A percentile compares a stretch with the other conserved stretches of the same genome.
Conservation (phyloP, 2,113 vertebrate genomes). For the Leuciscus idus region DNA sequence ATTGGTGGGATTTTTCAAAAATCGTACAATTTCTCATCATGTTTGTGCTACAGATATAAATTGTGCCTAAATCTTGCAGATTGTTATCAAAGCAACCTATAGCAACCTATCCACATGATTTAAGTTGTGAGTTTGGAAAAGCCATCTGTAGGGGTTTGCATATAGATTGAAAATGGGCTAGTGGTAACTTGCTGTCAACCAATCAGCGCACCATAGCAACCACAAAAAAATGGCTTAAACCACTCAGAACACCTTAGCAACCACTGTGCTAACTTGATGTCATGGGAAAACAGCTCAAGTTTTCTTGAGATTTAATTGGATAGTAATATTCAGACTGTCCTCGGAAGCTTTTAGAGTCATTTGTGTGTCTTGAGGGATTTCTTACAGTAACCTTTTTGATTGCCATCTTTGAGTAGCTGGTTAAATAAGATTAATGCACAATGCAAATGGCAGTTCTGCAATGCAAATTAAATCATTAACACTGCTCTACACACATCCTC, state of each 20-base stretch:
- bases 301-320: background rate
- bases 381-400: slow-evolving; percentile 37
- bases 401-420: slow-evolving; percentile 47
- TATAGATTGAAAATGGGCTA: background rate
- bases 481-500: slow-evolving; percentile 21
- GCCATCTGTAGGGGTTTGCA: background rate
- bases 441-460: slow-evolving; percentile 55
- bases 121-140: background rate
- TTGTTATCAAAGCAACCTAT: too few species aligned
- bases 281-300: background rate
- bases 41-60: too few species aligned
- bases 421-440: slow-evolving; percentile 57
- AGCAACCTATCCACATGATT: too few species aligned
- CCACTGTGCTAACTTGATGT: background rate
- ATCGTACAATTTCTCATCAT: background rate
- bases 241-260: background rate
- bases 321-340: background rate
- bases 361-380: slow-evolving; percentile 17
- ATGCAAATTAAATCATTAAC: slow-evolving; percentile 63
- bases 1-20: background rate
- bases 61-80: too few species aligned
- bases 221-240: background rate
- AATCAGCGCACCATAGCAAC: background rate
- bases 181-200: background rate
- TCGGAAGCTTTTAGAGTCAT: slow-evolving; percentile 2